phyloP scores from a whole-genome alignment of 2,888 invertebrate species.

The Empis stercorea region DNA sequence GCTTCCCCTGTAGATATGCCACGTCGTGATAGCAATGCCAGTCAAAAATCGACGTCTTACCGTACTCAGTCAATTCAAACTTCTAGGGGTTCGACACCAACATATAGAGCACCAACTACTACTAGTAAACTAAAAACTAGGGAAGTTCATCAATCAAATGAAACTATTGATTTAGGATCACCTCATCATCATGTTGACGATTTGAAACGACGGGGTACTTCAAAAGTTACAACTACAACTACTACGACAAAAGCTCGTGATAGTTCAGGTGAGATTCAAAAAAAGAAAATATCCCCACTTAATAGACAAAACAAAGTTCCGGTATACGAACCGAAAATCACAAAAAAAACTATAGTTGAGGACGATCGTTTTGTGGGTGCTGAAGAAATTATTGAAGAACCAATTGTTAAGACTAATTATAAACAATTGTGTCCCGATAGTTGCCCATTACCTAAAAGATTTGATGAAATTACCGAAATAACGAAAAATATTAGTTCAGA shows the following conservation, averaged over 20 bases:
- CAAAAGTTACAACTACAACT: conserved; percentile 14
- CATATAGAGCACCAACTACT: conserved; percentile 18
- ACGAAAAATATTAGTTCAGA: conserved; percentile 9
- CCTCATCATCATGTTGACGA: conserved; percentile 7
- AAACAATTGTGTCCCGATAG: conserved; percentile 15
- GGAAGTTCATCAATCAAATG: conserved; percentile 21
- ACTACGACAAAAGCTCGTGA: conserved; percentile 2
- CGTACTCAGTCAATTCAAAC: conserved; percentile 28
- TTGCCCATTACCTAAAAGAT: conserved; percentile 1
- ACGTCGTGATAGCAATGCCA: conserved; percentile 37
- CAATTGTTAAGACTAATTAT: conserved; percentile 24
- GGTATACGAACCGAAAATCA: conserved; percentile 3
- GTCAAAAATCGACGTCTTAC: conserved; percentile 21
- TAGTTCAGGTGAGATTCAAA: background rate
- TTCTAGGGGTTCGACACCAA: conserved; percentile 6
- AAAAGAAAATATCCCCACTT: conserved; percentile 1
- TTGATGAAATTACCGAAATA: conserved; percentile 4
- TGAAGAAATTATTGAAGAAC: conserved; percentile 20
- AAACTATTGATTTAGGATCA: conserved; percentile 19
- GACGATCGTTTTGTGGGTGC: conserved; percentile 17
- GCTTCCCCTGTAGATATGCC: conserved; percentile 46
- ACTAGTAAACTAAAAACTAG: conserved; percentile 20
- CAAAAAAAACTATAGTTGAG: conserved; percentile 24
- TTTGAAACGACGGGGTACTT: conserved; percentile 6
- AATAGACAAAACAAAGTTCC: conserved; percentile 4